Conservation (phyloP, 2,888 invertebrate genomes). For the Melipona bicolor region DNA sequence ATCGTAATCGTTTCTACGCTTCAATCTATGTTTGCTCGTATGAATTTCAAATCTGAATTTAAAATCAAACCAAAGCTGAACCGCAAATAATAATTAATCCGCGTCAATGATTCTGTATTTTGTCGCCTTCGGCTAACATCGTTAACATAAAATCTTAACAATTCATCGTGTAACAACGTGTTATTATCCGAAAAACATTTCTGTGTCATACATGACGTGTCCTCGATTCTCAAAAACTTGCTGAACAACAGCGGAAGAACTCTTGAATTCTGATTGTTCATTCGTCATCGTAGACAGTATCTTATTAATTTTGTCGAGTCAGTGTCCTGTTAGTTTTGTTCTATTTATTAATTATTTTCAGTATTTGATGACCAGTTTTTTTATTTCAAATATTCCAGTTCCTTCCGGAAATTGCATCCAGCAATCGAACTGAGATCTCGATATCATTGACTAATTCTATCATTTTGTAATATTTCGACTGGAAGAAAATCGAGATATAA, state of each 20-base stretch:
- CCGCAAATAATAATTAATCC: conserved; percentile 16
- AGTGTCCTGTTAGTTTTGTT: neutral
- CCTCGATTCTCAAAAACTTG: neutral
- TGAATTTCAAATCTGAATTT: too few species aligned
- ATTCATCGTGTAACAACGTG: conserved; percentile 1
- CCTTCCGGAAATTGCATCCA: too few species aligned
- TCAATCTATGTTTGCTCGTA: too few species aligned
- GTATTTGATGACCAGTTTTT: too few species aligned
- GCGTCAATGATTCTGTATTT: conserved; percentile 27
- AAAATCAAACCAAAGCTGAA: neutral
- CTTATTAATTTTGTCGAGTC: neutral
- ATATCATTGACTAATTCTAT: too few species aligned
- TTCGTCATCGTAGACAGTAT: neutral
- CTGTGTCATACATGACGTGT: neutral
- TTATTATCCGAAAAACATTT: neutral
- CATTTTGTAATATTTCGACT: too few species aligned
- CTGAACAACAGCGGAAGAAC: neutral
- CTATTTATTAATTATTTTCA: too few species aligned
- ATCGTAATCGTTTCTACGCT: too few species aligned
- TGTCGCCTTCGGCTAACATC: conserved; percentile 33
- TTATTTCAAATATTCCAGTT: too few species aligned
- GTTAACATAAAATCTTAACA: conserved; percentile 29
- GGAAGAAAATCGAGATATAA: too few species aligned
- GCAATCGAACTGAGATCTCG: too few species aligned
- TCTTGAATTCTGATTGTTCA: neutral